Evolutionary conservation across 2,113 vertebrate species (phyloP).

Genomic region (Prunella fulvescens): DNA sequence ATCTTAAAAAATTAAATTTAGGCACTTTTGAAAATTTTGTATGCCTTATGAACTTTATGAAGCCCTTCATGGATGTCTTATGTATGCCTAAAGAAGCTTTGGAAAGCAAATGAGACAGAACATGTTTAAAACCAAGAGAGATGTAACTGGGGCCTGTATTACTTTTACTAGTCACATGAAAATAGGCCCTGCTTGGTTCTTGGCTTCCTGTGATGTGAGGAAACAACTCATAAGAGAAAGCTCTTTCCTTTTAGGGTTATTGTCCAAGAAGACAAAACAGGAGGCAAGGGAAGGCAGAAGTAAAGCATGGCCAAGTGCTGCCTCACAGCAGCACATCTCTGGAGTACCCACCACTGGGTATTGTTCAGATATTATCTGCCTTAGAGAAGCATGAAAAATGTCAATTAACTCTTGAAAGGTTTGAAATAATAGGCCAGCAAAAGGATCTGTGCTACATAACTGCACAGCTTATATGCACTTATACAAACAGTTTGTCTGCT

Average conservation of each 20-base stretch:
- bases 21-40: background rate
- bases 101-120: background rate
- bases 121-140: background rate
- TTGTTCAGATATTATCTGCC: background rate
- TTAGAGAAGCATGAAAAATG: background rate
- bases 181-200: background rate
- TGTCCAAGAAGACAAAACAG: background rate
- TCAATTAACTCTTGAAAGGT: background rate
- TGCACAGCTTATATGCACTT: background rate
- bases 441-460: background rate
- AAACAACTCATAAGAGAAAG: background rate
- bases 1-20: background rate
- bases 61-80: background rate
- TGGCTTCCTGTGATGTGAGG: background rate
- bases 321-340: background rate
- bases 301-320: background rate
- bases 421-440: background rate
- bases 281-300: background rate
- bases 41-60: background rate
- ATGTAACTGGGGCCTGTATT: background rate
- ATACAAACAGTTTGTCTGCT: background rate
- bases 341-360: background rate
- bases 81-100: background rate
- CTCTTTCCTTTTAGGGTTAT: background rate
- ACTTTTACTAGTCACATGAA: background rate